These are phyloP conservation scores for Drosophila mimetica DNA, from an alignment of 2,888 invertebrate species.

Conservation along the genomic window DNA sequence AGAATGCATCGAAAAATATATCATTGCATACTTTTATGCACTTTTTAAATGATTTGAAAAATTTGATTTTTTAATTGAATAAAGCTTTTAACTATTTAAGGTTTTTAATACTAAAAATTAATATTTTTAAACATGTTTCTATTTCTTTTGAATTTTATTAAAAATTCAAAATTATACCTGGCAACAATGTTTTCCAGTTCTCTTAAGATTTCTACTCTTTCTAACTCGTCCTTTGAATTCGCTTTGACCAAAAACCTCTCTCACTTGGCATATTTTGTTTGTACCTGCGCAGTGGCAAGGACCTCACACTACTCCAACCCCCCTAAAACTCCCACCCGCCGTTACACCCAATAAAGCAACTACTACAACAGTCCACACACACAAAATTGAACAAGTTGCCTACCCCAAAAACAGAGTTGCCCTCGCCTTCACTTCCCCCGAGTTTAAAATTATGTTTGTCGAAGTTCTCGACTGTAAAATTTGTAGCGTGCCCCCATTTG, in stretches of 20 bases:
- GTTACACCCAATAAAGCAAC: slow-evolving; percentile 20
- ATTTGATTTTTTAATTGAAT: too few species aligned
- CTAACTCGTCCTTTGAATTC: slow-evolving; percentile 40
- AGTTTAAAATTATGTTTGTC: slow-evolving; percentile 41
- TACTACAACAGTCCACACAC: slow-evolving; percentile 16
- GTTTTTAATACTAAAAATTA: too few species aligned
- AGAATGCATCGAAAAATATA: too few species aligned
- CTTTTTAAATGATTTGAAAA: too few species aligned
- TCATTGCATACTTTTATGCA: too few species aligned
- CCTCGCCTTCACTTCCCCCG: not conserved
- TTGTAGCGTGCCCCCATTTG: slow-evolving; percentile 41
- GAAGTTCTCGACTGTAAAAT: slow-evolving; percentile 39
- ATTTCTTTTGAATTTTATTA: not conserved
- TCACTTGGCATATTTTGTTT: slow-evolving; percentile 61
- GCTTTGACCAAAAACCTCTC: slow-evolving; percentile 23
- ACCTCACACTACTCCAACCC: not conserved
- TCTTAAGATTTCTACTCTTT: not conserved
- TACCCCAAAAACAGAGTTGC: slow-evolving; percentile 2
- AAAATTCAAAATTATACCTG: not conserved
- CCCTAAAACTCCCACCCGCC: not conserved
- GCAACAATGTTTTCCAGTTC: not conserved
- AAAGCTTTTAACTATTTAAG: too few species aligned
- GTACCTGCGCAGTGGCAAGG: slow-evolving; percentile 68
- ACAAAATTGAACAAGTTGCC: slow-evolving; percentile 27
- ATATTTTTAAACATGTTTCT: not conserved